Percentiles rank a stretch among this genome's conserved stretches.
phyloP scores from a whole-genome alignment of 2,113 vertebrate species.

The Drymodes brunneopygia region DNA sequence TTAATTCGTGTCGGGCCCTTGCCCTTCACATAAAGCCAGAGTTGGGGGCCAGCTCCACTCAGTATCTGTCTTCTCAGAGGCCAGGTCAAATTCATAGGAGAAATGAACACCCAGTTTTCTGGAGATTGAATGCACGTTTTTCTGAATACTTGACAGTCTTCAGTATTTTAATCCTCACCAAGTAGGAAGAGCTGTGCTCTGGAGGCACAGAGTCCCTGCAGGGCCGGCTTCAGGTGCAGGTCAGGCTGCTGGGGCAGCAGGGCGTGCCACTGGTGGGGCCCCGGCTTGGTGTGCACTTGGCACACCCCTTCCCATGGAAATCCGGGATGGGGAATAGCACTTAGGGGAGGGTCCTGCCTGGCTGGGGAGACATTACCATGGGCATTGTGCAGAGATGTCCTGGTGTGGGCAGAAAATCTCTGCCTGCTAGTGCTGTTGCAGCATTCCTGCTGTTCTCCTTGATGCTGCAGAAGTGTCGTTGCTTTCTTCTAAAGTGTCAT shows the following conservation, averaged over 20 bases:
- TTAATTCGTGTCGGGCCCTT: not conserved
- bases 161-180: not conserved
- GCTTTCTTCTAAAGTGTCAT: not conserved
- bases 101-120: not conserved
- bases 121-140: not conserved
- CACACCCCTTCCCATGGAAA: not conserved
- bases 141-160: not conserved
- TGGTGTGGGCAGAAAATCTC: not conserved
- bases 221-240: not conserved
- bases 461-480: not conserved
- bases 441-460: not conserved
- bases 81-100: not conserved
- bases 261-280: accelerated
- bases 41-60: accelerated
- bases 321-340: not conserved
- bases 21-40: accelerated
- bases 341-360: not conserved
- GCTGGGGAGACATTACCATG: accelerated
- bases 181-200: not conserved
- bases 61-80: not conserved
- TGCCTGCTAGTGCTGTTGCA: not conserved
- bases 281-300: accelerated
- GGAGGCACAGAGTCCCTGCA: not conserved
- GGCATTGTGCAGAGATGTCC: not conserved
- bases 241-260: not conserved